Percentiles rank a stretch among this genome's conserved stretches.
These are phyloP conservation scores for Himalopsyche tibetana DNA, from an alignment of 2,888 invertebrate species.

Conservation along the genomic window DNA sequence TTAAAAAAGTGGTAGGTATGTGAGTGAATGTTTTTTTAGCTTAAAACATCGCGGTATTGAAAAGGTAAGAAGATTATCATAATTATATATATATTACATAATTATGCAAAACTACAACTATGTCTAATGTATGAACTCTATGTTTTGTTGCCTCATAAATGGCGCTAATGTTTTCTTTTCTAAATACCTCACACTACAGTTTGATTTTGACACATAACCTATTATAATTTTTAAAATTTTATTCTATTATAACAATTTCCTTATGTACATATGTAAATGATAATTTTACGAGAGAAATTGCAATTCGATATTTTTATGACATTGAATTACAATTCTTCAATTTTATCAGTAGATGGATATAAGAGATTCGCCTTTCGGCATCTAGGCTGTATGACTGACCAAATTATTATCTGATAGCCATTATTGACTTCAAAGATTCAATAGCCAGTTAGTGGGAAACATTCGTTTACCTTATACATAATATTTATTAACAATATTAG, in stretches of 20 bases:
- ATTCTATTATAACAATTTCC: not conserved
- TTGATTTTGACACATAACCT: not conserved
- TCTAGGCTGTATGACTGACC: too few species aligned
- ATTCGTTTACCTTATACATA: too few species aligned
- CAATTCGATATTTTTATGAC: not conserved
- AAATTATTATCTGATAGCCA: not conserved
- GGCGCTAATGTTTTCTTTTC: slow-evolving; percentile 51
- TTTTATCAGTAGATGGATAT: not conserved
- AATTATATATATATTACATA: not conserved
- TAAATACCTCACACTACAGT: slow-evolving; percentile 16
- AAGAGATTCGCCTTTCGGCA: too few species aligned
- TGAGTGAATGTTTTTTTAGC: too few species aligned
- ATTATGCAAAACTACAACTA: not conserved
- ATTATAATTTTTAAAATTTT: too few species aligned
- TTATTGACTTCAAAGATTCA: too few species aligned
- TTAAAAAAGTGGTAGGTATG: too few species aligned
- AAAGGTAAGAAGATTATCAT: not conserved
- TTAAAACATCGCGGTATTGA: too few species aligned
- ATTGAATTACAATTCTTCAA: not conserved
- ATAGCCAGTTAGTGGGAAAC: too few species aligned
- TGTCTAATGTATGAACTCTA: not conserved
- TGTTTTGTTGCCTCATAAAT: slow-evolving; percentile 52
- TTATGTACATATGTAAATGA: slow-evolving; percentile 1
- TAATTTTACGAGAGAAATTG: too few species aligned
- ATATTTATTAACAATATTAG: too few species aligned